These are phyloP conservation scores for Crioceris asparagi DNA, from an alignment of 2,888 invertebrate genomes.

Conservation along the genomic window DNA sequence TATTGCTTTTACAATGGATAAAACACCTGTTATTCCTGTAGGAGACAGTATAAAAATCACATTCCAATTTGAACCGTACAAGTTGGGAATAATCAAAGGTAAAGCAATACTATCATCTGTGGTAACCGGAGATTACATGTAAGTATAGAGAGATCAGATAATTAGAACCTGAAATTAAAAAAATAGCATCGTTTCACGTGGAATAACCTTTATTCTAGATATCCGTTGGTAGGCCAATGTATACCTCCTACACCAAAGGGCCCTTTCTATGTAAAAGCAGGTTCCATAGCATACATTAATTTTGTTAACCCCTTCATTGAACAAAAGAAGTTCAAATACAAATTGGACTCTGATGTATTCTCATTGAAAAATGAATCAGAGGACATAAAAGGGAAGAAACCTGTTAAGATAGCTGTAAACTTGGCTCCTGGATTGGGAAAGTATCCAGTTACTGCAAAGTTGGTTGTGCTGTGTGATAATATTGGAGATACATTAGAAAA, in stretches of 20 bases:
- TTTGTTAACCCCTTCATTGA: slow-evolving; percentile 40
- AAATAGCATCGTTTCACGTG: slow-evolving; percentile 1
- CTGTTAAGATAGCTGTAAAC: slow-evolving; percentile 19
- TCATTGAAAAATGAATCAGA: slow-evolving; percentile 34
- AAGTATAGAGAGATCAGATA: slow-evolving; percentile 14
- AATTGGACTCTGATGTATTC: slow-evolving; percentile 38
- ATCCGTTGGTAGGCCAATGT: slow-evolving; percentile 39
- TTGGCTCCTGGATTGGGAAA: slow-evolving; percentile 10
- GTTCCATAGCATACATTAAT: slow-evolving; percentile 30
- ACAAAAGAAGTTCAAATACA: slow-evolving; percentile 34
- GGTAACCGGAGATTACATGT: slow-evolving; percentile 30
- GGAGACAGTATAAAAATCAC: slow-evolving; percentile 19
- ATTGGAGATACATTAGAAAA: no score
- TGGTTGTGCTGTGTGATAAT: slow-evolving; percentile 11
- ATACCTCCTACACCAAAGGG: slow-evolving; percentile 42
- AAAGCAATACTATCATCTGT: slow-evolving; percentile 25
- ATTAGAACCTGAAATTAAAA: slow-evolving; percentile 1
- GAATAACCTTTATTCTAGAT: slow-evolving; percentile 22
- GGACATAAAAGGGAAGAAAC: slow-evolving; percentile 34
- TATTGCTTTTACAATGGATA: slow-evolving; percentile 21
- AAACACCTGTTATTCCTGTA: slow-evolving; percentile 11
- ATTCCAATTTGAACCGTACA: slow-evolving; percentile 29
- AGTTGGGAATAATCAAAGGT: slow-evolving; percentile 25
- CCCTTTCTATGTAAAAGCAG: slow-evolving; percentile 37
- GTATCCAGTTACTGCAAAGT: slow-evolving; percentile 16